Evolutionary conservation across 2,888 invertebrate species (phyloP), one percentile per base, ranked within the genome.

Genomic region (Mystacides longicornis): DNA sequence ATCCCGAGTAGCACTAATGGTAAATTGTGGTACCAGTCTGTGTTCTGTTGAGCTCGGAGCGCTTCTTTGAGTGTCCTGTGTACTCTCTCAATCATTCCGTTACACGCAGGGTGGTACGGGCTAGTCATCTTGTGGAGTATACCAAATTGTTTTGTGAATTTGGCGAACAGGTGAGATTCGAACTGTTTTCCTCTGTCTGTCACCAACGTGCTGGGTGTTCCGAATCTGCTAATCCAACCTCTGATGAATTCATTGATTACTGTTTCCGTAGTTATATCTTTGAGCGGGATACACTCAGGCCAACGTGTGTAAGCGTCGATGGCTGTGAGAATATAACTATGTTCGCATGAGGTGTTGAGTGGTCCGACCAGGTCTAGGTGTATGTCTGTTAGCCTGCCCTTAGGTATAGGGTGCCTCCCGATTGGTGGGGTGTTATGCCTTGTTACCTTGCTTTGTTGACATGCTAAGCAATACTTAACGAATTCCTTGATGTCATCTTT

Each of bases 271-370:
- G 33, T 31, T 1, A 50, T 50, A 33, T 50, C 27, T 33, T 50
- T 50, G 20, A 71, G 45, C 0, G 71, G 69, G 7, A 64, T 57
- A 0, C 63, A 69, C 55, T 70, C 70, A n/a, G 69, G 66, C 71
- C 71, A 71, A 4, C 70, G 62, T 0, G 71, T 68, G 48, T 62
- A 65, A 0, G 67, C 23, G 54, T 68, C 67, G 1, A 69, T 59
- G 0, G 64, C 63, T 0, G 71, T 71, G 3, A 45, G 45, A 20
- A 45, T 5, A 21, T 45, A 45, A 3, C 5, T 45, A 52, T 16
- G 37, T 22, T 21, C 48, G 37, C 21, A 21, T 21, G 45, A 19
- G 11, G 19, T 9, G 18, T 7, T 9, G 9, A 60, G 49, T 2
- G 62, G 59, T n/a, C 63, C 60, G 1, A 67, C 59, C 3, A 68